These are phyloP conservation scores for Varroa destructor DNA, from an alignment of 1,140 invertebrate species.

Conservation along the genomic window DNA sequence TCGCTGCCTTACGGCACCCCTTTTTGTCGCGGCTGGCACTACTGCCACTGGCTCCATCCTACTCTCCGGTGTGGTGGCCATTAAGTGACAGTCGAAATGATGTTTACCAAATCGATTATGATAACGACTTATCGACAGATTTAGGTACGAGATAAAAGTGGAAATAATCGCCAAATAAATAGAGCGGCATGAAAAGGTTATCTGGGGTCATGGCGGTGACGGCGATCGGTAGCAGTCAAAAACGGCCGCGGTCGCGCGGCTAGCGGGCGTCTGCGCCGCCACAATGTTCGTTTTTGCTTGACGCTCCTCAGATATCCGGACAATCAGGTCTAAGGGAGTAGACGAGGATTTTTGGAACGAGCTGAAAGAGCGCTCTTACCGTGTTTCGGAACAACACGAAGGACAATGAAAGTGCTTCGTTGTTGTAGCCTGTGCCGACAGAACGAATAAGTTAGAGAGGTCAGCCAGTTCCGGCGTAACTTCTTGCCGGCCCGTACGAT, in stretches of 20 bases:
- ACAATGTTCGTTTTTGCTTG: not conserved
- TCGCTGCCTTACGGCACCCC: no score
- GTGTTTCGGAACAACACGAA: no score
- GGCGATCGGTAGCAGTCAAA: not conserved
- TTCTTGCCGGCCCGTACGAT: no score
- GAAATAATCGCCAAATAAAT: conserved; percentile 7
- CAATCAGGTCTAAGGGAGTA: no score
- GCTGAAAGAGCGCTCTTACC: no score
- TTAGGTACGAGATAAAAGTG: not conserved
- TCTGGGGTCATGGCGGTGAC: conserved; percentile 6
- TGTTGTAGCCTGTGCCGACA: no score
- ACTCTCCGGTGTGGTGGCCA: not conserved
- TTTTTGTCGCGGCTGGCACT: not conserved
- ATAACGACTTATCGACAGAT: conserved; percentile 23
- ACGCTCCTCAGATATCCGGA: no score
- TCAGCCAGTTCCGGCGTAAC: no score
- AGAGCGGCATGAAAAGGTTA: conserved; percentile 18
- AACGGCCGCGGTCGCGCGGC: not conserved
- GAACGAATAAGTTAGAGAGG: no score
- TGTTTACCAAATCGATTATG: conserved; percentile 29
- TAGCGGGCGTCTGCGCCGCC: not conserved
- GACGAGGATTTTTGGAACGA: no score
- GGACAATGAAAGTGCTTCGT: no score
- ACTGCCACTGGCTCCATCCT: not conserved
- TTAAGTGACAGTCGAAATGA: not conserved